These are phyloP conservation scores for Budorcas taxicolor DNA, from an alignment of 2,113 vertebrate species.

Conservation along the genomic window DNA sequence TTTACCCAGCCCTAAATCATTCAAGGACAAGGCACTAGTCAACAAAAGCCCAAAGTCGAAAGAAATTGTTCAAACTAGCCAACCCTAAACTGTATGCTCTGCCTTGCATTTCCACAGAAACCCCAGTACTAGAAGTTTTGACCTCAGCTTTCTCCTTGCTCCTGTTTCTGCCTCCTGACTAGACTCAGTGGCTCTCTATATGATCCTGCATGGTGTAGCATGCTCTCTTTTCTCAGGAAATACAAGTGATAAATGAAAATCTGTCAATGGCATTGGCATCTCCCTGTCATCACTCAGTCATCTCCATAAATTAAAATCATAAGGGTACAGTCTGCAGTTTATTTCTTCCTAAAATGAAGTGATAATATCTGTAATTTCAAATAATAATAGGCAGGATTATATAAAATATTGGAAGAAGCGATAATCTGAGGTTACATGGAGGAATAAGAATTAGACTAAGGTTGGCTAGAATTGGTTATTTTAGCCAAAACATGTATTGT, in stretches of 20 bases:
- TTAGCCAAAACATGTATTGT: neutral
- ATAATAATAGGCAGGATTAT: neutral
- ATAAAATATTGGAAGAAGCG: neutral
- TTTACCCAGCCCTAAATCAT: neutral
- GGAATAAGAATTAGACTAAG: neutral
- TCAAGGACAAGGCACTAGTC: too few relatives aligned
- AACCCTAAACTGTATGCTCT: neutral
- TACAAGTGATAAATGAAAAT: neutral
- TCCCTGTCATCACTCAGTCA: neutral
- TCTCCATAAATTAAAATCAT: neutral
- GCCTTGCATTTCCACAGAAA: neutral
- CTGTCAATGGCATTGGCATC: neutral
- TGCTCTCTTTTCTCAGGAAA: neutral
- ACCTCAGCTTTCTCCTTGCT: neutral
- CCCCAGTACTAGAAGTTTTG: neutral
- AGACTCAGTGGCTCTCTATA: neutral
- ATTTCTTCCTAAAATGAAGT: neutral
- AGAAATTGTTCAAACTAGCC: neutral
- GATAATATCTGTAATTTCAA: neutral
- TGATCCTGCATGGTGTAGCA: neutral
- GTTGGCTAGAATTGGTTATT: neutral
- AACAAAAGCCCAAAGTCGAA: neutral
- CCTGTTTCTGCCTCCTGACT: neutral
- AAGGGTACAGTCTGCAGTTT: neutral
- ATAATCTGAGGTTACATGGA: neutral